A percentile compares a stretch with the other conserved stretches of the same genome.
Evolutionary conservation across 2,797 vertebrate species (phyloP).

Genomic region (Carduelis carduelis): DNA sequence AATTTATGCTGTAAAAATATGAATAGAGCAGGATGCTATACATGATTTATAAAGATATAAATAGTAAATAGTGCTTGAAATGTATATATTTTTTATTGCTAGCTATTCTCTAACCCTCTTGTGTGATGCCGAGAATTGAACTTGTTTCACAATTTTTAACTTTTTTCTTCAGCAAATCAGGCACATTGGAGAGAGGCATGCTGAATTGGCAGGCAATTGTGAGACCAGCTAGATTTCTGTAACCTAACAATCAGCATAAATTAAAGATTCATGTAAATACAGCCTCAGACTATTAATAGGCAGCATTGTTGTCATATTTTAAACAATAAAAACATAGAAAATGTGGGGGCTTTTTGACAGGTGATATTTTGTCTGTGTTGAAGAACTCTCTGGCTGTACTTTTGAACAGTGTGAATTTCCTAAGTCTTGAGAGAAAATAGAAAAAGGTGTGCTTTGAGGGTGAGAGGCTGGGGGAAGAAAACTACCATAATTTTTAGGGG

Average conservation of each 20-base stretch:
- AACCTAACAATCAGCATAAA: not conserved
- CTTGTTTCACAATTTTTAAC: not conserved
- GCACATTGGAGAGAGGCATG: not conserved
- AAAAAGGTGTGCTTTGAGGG: not conserved
- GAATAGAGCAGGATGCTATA: slow-evolving; percentile 29
- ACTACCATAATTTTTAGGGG: not conserved
- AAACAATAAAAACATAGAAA: not conserved
- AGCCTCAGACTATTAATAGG: not conserved
- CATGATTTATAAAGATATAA: slow-evolving; percentile 65
- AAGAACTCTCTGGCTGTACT: not conserved
- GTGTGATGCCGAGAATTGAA: not conserved
- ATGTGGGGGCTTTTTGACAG: not conserved
- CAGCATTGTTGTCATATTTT: not conserved
- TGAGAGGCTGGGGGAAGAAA: not conserved
- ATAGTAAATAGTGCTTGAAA: slow-evolving; percentile 54
- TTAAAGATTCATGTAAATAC: not conserved
- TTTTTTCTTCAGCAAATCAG: not conserved
- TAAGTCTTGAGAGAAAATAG: not conserved
- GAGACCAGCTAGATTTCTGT: not conserved
- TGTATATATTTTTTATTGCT: slow-evolving; percentile 24
- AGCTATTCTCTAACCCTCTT: not conserved
- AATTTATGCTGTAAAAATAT: slow-evolving; percentile 65
- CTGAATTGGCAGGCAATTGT: not conserved
- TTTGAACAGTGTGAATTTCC: not conserved
- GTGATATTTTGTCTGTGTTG: not conserved